Conservation (phyloP, 2,113 vertebrate species). For the Strigops habroptila region DNA sequence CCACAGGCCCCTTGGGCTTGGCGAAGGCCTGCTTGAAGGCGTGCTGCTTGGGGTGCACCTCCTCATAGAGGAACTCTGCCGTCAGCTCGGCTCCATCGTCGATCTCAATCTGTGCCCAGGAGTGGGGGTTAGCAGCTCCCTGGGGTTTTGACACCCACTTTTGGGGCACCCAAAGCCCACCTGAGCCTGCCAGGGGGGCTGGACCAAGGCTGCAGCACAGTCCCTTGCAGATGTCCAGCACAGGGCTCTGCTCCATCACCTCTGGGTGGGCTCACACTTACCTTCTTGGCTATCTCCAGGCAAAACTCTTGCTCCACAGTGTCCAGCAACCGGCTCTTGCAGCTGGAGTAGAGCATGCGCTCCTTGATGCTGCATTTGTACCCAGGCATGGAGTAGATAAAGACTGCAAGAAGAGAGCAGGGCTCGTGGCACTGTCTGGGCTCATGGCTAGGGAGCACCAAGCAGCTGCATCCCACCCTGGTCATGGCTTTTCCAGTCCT, state of each 20-base stretch:
- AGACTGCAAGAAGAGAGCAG: constrained; percentile 76
- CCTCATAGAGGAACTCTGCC: constrained; percentile 92
- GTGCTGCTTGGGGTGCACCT: constrained; percentile 95
- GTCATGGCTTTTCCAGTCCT: not conserved
- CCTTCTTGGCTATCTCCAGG: constrained; percentile 95
- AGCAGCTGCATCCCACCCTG: not conserved
- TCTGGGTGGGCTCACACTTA: not conserved
- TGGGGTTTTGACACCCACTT: not conserved
- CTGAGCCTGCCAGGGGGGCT: not conserved
- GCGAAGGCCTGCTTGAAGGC: constrained; percentile 93
- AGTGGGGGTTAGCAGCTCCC: not conserved
- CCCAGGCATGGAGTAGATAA: constrained; percentile 98
- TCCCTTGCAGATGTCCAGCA: not conserved
- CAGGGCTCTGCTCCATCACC: not conserved
- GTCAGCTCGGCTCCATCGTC: constrained; percentile 90
- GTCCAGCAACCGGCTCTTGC: constrained; percentile 94
- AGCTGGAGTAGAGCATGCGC: constrained; percentile 98
- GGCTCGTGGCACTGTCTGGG: fast-evolving
- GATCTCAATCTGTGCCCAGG: constrained; percentile 85
- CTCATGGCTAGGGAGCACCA: fast-evolving
- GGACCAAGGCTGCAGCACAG: not conserved
- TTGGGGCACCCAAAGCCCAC: not conserved
- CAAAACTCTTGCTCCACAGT: constrained; percentile 91
- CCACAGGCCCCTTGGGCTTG: constrained; percentile 94
- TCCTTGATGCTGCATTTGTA: constrained; percentile 98